These are phyloP conservation scores for Zoanthus gigantus DNA, from an alignment of 92 coral and sea anemone genomes.

Conservation along the genomic window DNA sequence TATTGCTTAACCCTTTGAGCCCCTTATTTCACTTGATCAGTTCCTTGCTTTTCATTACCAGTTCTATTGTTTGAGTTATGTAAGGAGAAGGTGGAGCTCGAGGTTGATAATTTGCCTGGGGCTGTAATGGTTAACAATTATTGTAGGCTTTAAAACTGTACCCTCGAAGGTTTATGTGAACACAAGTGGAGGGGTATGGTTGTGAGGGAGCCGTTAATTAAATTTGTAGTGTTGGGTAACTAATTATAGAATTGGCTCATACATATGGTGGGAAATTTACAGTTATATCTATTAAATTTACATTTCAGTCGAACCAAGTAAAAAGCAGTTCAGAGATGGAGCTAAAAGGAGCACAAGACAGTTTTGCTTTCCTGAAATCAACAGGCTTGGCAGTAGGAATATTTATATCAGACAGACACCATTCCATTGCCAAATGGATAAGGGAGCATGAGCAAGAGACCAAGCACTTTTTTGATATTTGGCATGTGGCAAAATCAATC, in stretches of 20 bases:
- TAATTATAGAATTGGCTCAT: neutral
- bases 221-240: slow-evolving; percentile 1
- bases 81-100: too few relatives aligned
- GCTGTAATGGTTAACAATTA: neutral
- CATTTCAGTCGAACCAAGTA: slow-evolving; percentile 52
- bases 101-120: too few relatives aligned
- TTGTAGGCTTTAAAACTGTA: slow-evolving; percentile 2
- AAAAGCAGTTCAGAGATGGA: slow-evolving; percentile 58
- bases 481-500: neutral
- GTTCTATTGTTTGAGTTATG: too few relatives aligned
- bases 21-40: neutral
- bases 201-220: slow-evolving; percentile 1
- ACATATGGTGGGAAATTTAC: neutral
- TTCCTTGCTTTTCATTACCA: too few relatives aligned
- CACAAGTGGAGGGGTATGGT: neutral
- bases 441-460: slow-evolving; percentile 49
- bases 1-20: neutral
- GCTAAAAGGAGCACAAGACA: slow-evolving; percentile 55
- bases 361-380: slow-evolving; percentile 37
- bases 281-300: slow-evolving; percentile 5
- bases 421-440: slow-evolving; percentile 51
- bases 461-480: neutral
- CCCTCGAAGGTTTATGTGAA: slow-evolving; percentile 5
- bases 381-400: slow-evolving; percentile 40
- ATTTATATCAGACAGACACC: slow-evolving; percentile 56